Evolutionary conservation across 1,140 invertebrate species (phyloP).

Genomic region (Spodoptera frugiperda): DNA sequence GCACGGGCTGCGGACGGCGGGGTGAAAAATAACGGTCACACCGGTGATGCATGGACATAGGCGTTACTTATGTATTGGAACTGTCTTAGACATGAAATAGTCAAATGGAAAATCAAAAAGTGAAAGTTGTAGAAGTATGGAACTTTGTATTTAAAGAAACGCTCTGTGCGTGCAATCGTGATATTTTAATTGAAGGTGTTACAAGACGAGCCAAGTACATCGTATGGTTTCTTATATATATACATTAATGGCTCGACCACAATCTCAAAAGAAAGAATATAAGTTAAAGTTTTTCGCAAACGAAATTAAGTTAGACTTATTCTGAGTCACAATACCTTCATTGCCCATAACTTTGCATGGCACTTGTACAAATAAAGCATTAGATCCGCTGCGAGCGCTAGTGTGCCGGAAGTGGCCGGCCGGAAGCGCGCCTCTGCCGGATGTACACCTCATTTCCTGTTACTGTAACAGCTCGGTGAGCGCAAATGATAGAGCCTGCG

Average conservation of each 20-base stretch:
- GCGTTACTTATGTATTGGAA: neutral
- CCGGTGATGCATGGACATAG: neutral
- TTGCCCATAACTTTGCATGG: conserved; percentile 3
- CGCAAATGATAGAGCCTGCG: conserved; percentile 9
- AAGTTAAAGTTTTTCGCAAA: neutral
- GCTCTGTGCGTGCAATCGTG: no score
- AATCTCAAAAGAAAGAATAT: neutral
- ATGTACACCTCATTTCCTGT: conserved; percentile 59
- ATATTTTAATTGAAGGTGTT: no score
- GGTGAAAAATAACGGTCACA: conserved; percentile 45
- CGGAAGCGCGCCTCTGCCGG: conserved; percentile 55
- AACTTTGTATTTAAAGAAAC: no score
- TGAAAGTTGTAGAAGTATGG: no score
- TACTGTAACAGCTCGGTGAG: conserved; percentile 25
- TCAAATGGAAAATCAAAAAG: no score
- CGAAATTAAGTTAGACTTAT: neutral
- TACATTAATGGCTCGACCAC: no score
- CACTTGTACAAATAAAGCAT: conserved; percentile 28
- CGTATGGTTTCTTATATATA: no score
- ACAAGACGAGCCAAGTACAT: no score
- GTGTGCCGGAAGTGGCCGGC: conserved; percentile 47
- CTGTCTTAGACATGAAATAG: no score
- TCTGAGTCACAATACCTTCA: conserved; percentile 7
- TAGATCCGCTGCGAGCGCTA: neutral
- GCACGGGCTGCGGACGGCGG: neutral